Evolutionary conservation across 92 coral and sea anemone species (phyloP), one percentile per base, ranked within the genome.

Genomic region (Epizoanthus stellaris): DNA sequence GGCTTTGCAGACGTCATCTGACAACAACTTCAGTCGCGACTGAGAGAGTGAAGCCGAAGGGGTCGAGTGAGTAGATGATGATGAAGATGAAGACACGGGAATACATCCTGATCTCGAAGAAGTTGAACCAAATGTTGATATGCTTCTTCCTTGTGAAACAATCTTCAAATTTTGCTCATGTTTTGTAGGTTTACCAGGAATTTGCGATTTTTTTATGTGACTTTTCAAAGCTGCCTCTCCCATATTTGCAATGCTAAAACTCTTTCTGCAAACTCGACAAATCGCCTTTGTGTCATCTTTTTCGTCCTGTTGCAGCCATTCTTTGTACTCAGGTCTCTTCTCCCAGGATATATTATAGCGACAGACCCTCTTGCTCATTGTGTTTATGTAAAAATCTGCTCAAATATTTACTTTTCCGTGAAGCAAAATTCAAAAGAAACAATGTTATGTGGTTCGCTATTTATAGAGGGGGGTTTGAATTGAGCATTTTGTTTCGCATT

Each of bases 181-280:
- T 73, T 73, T 73, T 73, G 61, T 49, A 20, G 13, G 40, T 73
- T 73, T 73, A 73, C 79, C 79, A 73, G 79, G 79, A 73, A 52
- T 21, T 73, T 21, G 53, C 45, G 79, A 53, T n/a, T 1, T 70
- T 13, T 39, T 70, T 70, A 70, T 70, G 75, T 81, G 86, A 66
- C 86, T 81, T 67, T 23, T 68, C 72, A 81, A 64, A 58, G 75
- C 86, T 5, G 77, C 74, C 34, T 67, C 52, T 47, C 86, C 77
- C 61, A 81, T 71, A 30, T 73, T 81, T 81, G 86, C 75, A 81
- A 81, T 60, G 77, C 75, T 67, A 81, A 81, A 57, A 25, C 75
- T 81, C 74, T 81, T 81, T 30, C 65, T 7, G 23, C 86, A 81
- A 81, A 81, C 70, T 81, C 74, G 72, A 66, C 86, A 66, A 52